Evolutionary conservation across 2,888 invertebrate species (phyloP), one percentile per base, ranked within the genome.

Genomic region (Diarsia brunnea): DNA sequence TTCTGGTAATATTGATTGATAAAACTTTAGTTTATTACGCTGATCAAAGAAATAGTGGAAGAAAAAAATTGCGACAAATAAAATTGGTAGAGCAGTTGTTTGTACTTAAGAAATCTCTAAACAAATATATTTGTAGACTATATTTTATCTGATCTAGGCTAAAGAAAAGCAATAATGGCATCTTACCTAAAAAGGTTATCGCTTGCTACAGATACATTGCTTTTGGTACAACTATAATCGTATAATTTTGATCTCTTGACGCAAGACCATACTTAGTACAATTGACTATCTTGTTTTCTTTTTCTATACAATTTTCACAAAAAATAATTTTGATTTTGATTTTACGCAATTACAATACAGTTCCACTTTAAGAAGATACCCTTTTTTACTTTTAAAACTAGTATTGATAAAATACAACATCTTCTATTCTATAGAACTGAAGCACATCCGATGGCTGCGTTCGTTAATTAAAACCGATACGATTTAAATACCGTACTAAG

Each of bases 401-500:
- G 19, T 55, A 60, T 31, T 14, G 8, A 61, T 55, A 45, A 51
- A 68, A 66, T 58, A 78, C 14, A 67, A 66, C 27, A 38, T 27
- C 16, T 64, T 16, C 60, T 61, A 31, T 84, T 73, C 80, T 65
- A 70, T 45, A 61, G 31, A 81, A 73, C 38, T 49, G 55, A 51
- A 51, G 24, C 60, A 67, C 84, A 84, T 82, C 80, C 73, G 43
- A 82, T 69, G 21, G 12, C 49, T 8, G 12, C n/a, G 53, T 79
- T 84, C n/a, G 53, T 79, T 84, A 65, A 81, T 84, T 82, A 73
- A 79, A 82, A 55, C 31, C 47, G 53, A 70, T 64, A 53, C 80
- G 49, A 76, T 84, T 81, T 84, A 76, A 76, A 84, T 83, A 63
- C 81, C 76, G 60, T 49, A 68, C 55, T 84, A 76, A 83, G 65